phyloP scores from a whole-genome alignment of 2,797 vertebrate species.

The Bufotes viridis region DNA sequence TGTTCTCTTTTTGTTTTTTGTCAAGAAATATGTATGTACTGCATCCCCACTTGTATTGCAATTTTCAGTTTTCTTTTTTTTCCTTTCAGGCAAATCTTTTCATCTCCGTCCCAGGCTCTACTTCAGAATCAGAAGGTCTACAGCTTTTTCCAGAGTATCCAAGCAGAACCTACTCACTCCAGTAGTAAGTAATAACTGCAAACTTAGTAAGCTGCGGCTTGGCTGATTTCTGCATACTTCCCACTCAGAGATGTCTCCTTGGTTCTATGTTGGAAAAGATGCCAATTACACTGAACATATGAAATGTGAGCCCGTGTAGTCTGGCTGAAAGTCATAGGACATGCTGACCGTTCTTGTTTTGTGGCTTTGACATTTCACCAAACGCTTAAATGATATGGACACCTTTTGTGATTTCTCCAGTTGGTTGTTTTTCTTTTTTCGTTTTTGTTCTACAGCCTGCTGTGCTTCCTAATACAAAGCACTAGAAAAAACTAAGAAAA shows the following conservation, averaged over 20 bases:
- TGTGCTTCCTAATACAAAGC: no score
- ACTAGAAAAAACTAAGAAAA: no score
- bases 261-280: slow-evolving; percentile 16
- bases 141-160: slow-evolving; percentile 86
- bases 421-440: no score
- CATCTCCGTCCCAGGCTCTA: slow-evolving; percentile 86
- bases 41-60: not conserved
- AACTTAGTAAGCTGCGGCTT: not conserved
- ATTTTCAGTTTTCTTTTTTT: not conserved
- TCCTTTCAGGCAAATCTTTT: slow-evolving; percentile 84
- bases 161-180: slow-evolving; percentile 77
- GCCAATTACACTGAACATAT: slow-evolving; percentile 5
- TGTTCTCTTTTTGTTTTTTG: no score
- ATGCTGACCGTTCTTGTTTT: not conserved
- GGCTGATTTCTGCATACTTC: not conserved
- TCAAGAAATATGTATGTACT: not conserved
- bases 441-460: no score
- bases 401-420: no score
- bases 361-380: no score
- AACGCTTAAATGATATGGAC: no score
- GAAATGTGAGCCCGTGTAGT: slow-evolving; percentile 13
- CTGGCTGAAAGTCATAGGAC: not conserved
- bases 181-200: slow-evolving; percentile 78
- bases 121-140: slow-evolving; percentile 84
- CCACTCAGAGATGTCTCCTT: not conserved